Evolutionary conservation across 1,140 invertebrate genomes (phyloP).

Genomic region (Cotesia typhae): DNA sequence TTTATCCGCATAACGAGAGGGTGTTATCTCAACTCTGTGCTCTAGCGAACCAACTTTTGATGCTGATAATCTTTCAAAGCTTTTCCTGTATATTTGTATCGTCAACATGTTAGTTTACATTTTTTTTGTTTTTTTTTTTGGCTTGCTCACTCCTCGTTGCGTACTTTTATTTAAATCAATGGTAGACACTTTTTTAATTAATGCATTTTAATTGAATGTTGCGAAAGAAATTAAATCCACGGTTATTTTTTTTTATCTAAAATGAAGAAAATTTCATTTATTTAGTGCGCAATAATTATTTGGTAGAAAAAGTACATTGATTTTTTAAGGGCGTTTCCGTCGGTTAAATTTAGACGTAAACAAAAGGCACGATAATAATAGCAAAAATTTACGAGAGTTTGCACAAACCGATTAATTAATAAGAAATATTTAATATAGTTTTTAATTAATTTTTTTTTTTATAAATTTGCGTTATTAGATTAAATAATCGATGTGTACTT

Average conservation of each 20-base stretch:
- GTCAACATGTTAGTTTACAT: background rate
- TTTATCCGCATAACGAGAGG: conserved; percentile 24
- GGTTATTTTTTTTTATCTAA: no score
- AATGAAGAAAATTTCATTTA: background rate
- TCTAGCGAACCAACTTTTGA: background rate
- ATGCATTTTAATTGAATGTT: no score
- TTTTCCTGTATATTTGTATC: background rate
- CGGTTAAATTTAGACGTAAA: background rate
- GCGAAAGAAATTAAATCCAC: no score
- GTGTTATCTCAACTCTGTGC: conserved; percentile 4
- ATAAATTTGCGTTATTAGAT: no score
- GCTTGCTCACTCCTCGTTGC: no score
- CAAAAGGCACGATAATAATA: conserved; percentile 9
- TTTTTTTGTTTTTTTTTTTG: background rate
- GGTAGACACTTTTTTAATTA: no score
- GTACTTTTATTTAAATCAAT: no score
- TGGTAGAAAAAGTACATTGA: background rate
- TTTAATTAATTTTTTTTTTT: no score
- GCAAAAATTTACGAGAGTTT: conserved; percentile 5
- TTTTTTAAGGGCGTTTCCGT: background rate
- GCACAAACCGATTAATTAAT: background rate
- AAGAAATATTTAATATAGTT: no score
- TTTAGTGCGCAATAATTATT: background rate
- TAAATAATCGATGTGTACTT: no score
- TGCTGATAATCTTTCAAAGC: conserved; percentile 10